A percentile compares a stretch with the other conserved stretches of the same genome.
phyloP scores from a whole-genome alignment of 2,888 invertebrate species.

The Plebejus melissa region DNA sequence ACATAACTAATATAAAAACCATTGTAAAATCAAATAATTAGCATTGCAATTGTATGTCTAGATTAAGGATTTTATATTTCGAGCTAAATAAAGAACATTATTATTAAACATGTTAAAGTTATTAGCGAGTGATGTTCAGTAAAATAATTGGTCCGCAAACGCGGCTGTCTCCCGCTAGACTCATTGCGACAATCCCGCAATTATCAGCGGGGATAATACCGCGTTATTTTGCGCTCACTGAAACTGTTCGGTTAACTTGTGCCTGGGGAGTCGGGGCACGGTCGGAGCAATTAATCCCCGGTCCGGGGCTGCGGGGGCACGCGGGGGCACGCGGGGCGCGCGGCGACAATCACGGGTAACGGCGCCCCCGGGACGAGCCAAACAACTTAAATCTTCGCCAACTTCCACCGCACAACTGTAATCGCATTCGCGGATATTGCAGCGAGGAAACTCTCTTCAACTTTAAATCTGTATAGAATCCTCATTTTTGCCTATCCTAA shows the following conservation, averaged over 20 bases:
- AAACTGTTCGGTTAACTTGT: slow-evolving; percentile 63
- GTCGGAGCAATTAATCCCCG: slow-evolving; percentile 70
- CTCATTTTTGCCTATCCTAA: background rate
- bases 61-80: too few relatives aligned
- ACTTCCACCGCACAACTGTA: slow-evolving; percentile 50
- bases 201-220: slow-evolving; percentile 66
- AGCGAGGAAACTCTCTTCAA: background rate
- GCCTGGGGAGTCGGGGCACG: slow-evolving; percentile 65
- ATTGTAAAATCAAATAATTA: too few relatives aligned
- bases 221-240: slow-evolving; percentile 68
- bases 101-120: background rate
- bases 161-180: slow-evolving; percentile 22
- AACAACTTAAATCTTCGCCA: slow-evolving; percentile 75
- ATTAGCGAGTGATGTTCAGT: slow-evolving; percentile 18
- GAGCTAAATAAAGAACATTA: too few relatives aligned
- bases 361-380: slow-evolving; percentile 62
- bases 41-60: too few relatives aligned
- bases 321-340: slow-evolving; percentile 50
- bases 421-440: slow-evolving; percentile 39
- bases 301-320: slow-evolving; percentile 39
- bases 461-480: background rate
- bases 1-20: too few relatives aligned
- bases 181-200: slow-evolving; percentile 42
- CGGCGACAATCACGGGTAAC: slow-evolving; percentile 72
- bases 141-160: background rate